Conservation (phyloP, 2,888 invertebrate species). For the Aporophyla nigra region DNA sequence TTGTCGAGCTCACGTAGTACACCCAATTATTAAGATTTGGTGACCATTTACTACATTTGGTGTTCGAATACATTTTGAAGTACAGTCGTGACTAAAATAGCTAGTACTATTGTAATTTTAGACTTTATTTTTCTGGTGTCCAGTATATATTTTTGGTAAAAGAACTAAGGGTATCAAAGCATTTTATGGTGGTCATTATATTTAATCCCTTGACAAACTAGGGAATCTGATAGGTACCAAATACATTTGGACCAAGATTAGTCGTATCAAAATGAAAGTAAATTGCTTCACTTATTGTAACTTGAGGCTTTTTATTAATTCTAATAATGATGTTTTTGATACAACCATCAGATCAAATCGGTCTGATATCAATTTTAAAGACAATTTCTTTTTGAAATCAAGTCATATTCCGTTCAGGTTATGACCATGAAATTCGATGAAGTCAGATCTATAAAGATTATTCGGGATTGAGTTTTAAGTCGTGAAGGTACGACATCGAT, state of each 20-base stretch:
- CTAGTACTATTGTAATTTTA: too few relatives aligned
- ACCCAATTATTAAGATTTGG: too few relatives aligned
- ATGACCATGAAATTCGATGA: slow-evolving; percentile 55
- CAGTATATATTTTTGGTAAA: too few relatives aligned
- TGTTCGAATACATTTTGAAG: too few relatives aligned
- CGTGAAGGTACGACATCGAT: slow-evolving; percentile 46
- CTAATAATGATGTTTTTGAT: slow-evolving; percentile 9
- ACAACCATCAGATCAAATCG: slow-evolving; percentile 18
- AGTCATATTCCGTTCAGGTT: slow-evolving; percentile 29
- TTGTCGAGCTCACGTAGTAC: too few relatives aligned
- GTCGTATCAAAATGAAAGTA: slow-evolving; percentile 13
- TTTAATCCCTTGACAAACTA: neutral
- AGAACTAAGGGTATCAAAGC: too few relatives aligned
- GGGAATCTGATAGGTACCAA: neutral
- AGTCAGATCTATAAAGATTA: slow-evolving; percentile 59
- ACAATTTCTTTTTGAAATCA: slow-evolving; percentile 35
- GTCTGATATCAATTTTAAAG: slow-evolving; percentile 45
- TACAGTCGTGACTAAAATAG: too few relatives aligned
- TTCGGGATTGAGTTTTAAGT: slow-evolving; percentile 35
- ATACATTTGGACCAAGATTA: neutral
- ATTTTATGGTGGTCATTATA: too few relatives aligned
- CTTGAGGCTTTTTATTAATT: slow-evolving; percentile 33
- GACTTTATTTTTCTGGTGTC: too few relatives aligned
- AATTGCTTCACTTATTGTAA: slow-evolving; percentile 33
- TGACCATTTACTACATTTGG: too few relatives aligned